Evolutionary conservation across 2,888 invertebrate species (phyloP), one percentile per base, ranked within the genome.

Genomic region (Halictus quadricinctus): DNA sequence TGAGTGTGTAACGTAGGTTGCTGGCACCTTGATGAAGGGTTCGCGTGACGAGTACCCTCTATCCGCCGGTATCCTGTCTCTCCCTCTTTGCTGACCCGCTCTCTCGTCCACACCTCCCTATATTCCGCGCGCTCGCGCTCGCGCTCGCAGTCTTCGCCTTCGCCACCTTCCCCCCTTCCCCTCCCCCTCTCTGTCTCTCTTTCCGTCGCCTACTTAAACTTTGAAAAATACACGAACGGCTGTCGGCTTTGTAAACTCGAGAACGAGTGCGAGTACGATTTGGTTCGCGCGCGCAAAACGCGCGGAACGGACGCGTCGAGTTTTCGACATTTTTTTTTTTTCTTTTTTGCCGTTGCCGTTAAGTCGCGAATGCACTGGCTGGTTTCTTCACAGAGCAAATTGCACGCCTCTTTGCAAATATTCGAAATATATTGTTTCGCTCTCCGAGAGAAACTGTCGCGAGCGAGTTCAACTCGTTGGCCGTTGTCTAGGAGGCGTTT

Each of bases 11-110:
- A 92, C 91, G 91, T 93, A 92, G 92, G 92, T 93, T 93, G 93
- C 91, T 91, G 91, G 91, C 89, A 90, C 91, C 93, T 93, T 94
- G 94, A 94, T 94, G 94, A 94, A 94, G 94, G 94, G 93, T 94
- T 94, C 94, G 94, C 94, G 94, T 94, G 94, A 94, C 93, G 93
- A 92, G 92, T 91, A 89, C 90, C 89, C 90, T 90, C 89, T 91
- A 91, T 93, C 91, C 89, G 88, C 91, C 83, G 86, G 87, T 95
- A 95, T 91, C 92, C 94, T 91, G 90, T 94, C 93, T 91, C 89
- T 90, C 83, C 94, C 93, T 90, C 89, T 89, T 78, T 79, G 83
- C 89, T 91, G 91, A 92, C 92, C 91, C 88, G 91, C 91, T 94
- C 69, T 43, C 69, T 43, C 92, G 93, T 93, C 93, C 92, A 92